These are phyloP conservation scores for Catamblyrhynchus diadema DNA, from an alignment of 2,797 vertebrate species.

Conservation along the genomic window DNA sequence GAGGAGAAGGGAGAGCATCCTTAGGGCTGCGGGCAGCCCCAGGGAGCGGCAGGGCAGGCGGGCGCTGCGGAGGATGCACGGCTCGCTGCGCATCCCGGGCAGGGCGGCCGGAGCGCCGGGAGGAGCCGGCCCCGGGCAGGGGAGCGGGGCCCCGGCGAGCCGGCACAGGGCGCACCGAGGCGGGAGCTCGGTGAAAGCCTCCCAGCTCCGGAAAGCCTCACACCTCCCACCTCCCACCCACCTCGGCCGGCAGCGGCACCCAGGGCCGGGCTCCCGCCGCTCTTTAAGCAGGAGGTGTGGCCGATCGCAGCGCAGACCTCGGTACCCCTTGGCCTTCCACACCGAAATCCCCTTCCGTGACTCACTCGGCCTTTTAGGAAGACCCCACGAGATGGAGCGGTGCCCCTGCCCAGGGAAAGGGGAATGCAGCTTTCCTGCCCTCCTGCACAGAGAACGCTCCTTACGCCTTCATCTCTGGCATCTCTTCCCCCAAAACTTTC, in stretches of 20 bases:
- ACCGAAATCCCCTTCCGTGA: rapidly evolving
- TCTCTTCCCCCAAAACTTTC: not conserved
- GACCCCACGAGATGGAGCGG: not conserved
- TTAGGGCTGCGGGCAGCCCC: not conserved
- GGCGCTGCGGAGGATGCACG: rapidly evolving
- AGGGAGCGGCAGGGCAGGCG: not conserved
- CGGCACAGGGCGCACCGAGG: rapidly evolving
- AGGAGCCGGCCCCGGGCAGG: not conserved
- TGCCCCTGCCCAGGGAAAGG: not conserved
- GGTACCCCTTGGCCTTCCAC: not conserved
- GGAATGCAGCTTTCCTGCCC: not conserved
- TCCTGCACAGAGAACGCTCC: rapidly evolving
- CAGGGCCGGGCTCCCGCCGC: not conserved
- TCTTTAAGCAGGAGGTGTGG: not conserved
- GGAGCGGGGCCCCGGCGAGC: rapidly evolving
- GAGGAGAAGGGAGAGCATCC: not conserved
- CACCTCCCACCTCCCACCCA: not conserved
- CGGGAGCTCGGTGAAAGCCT: too few relatives aligned
- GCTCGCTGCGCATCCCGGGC: not conserved
- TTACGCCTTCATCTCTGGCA: not conserved
- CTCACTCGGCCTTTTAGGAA: not conserved
- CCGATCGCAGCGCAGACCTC: not conserved
- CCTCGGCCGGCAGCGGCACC: not conserved
- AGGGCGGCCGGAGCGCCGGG: not conserved
- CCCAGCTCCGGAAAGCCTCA: not conserved